These are phyloP conservation scores for Sinocyclocheilus anophthalmus DNA, from an alignment of 2,113 vertebrate genomes.

Conservation along the genomic window DNA sequence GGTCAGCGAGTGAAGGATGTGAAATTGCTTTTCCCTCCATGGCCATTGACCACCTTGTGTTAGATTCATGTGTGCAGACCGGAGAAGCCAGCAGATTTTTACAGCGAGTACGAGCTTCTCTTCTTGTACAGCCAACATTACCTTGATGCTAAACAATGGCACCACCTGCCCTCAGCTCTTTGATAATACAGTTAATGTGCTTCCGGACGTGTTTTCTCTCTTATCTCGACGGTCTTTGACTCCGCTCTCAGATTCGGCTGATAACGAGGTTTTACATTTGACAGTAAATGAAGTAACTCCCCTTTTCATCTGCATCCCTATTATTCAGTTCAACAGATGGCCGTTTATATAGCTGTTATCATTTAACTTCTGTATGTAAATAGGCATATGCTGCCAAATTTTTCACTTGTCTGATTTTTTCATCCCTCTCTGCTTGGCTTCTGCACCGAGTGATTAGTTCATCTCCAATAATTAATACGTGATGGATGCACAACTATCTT, in stretches of 20 bases:
- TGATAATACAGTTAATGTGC: slow-evolving; percentile 48
- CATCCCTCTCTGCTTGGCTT: slow-evolving; percentile 43
- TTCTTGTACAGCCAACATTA: slow-evolving; percentile 45
- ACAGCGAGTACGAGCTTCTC: slow-evolving; percentile 46
- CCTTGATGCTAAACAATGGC: slow-evolving; percentile 51
- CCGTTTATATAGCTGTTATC: slow-evolving; percentile 56
- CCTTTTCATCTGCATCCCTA: slow-evolving; percentile 35
- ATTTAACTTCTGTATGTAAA: slow-evolving; percentile 58
- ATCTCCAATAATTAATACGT: slow-evolving; percentile 59
- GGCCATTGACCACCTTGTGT: slow-evolving; percentile 58
- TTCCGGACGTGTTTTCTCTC: slow-evolving; percentile 45
- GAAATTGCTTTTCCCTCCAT: slow-evolving; percentile 60
- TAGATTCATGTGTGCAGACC: slow-evolving; percentile 57
- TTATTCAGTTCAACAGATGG: slow-evolving; percentile 60
- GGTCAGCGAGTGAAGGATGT: slow-evolving; percentile 52
- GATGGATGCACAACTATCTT: slow-evolving; percentile 56
- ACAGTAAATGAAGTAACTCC: slow-evolving; percentile 48
- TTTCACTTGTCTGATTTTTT: slow-evolving; percentile 51
- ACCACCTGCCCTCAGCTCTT: slow-evolving; percentile 50
- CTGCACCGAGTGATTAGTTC: slow-evolving; percentile 54
- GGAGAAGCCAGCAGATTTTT: slow-evolving; percentile 54
- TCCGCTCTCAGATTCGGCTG: slow-evolving; percentile 43
- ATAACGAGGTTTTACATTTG: slow-evolving; percentile 46
- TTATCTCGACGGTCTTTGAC: slow-evolving; percentile 48
- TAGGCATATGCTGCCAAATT: slow-evolving; percentile 56